These are phyloP conservation scores for Morelia viridis DNA, from an alignment of 2,797 vertebrate genomes.

Conservation along the genomic window DNA sequence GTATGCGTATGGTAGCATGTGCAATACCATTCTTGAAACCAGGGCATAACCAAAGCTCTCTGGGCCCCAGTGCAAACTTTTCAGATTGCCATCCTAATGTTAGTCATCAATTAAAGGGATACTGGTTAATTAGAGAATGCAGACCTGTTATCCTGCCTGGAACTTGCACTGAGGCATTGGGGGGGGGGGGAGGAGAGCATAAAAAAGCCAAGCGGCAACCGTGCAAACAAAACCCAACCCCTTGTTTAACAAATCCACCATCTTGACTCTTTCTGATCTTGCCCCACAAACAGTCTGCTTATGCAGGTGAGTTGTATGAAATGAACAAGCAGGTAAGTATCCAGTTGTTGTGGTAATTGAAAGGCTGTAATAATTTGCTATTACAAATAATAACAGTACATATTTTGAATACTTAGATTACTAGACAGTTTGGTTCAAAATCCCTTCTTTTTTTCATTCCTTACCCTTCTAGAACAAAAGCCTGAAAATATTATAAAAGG, in stretches of 20 bases:
- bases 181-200: background rate
- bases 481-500: conserved; percentile 10
- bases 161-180: background rate
- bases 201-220: background rate
- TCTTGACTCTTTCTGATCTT: background rate
- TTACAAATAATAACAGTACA: background rate
- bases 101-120: background rate
- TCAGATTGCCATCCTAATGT: background rate
- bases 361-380: background rate
- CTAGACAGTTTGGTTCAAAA: fast-evolving
- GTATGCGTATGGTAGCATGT: background rate
- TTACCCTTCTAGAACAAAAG: conserved; percentile 27
- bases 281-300: background rate
- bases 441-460: background rate
- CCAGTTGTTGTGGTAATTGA: background rate
- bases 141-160: background rate
- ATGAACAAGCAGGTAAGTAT: background rate
- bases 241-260: background rate
- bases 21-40: background rate
- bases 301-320: conserved; percentile 13
- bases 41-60: background rate
- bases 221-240: background rate
- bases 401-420: background rate
- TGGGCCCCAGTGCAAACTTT: background rate
- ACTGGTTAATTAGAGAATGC: background rate